These are phyloP conservation scores for Cephus pulcher DNA, from an alignment of 2,888 invertebrate genomes.

Conservation along the genomic window DNA sequence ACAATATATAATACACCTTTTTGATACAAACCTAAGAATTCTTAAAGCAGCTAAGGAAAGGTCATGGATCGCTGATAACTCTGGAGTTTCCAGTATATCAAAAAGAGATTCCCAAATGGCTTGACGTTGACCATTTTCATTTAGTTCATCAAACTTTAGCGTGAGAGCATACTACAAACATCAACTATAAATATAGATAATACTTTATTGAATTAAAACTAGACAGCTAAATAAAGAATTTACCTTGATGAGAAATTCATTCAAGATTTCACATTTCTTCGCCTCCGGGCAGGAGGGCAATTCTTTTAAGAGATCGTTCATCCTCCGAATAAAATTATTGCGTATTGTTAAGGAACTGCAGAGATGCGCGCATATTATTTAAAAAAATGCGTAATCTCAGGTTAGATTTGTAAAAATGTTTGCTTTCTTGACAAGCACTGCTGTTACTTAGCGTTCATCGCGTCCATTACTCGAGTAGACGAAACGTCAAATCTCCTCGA, in stretches of 20 bases:
- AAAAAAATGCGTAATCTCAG: not conserved
- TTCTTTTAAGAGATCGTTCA: not conserved
- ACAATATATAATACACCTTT: not conserved
- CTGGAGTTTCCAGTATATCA: conserved; percentile 69
- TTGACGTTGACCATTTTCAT: conserved; percentile 69
- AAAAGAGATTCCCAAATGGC: conserved; percentile 75
- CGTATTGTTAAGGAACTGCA: not conserved
- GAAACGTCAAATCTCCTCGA: not conserved
- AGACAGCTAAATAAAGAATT: conserved; percentile 8
- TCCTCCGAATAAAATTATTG: not conserved
- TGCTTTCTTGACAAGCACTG: not conserved
- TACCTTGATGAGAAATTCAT: conserved; percentile 1
- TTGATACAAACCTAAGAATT: conserved; percentile 72
- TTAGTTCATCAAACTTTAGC: conserved; percentile 74
- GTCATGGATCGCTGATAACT: conserved; percentile 67
- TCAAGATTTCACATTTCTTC: not conserved
- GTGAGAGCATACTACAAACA: conserved; percentile 69
- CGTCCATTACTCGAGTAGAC: not conserved
- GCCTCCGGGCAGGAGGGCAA: not conserved
- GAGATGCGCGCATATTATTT: not conserved
- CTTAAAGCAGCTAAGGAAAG: conserved; percentile 73
- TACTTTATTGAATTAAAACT: conserved; percentile 12
- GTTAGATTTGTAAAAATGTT: not conserved
- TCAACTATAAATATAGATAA: conserved; percentile 17
- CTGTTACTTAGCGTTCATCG: not conserved